Conservation (phyloP, 2,113 vertebrate species). For the Apaloderma vittatum region DNA sequence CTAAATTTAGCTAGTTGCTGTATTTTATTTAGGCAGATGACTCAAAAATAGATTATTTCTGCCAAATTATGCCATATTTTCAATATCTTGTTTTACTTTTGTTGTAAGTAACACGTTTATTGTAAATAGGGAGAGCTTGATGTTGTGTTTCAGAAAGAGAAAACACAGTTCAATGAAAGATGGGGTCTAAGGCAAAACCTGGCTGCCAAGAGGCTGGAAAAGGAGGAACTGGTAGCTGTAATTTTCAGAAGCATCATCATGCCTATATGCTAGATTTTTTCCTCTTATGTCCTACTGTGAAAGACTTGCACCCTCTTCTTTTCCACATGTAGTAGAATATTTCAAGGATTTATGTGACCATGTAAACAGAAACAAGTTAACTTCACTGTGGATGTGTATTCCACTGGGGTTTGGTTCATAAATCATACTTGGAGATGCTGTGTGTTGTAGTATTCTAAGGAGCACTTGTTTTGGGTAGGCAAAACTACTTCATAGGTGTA, state of each 20-base stretch:
- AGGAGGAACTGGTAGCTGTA: neutral
- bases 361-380: neutral
- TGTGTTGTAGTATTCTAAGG: neutral
- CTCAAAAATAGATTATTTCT: neutral
- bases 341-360: neutral
- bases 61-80: neutral
- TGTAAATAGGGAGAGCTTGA: neutral
- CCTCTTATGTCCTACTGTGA: accelerated
- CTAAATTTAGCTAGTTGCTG: neutral
- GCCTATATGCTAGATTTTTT: neutral
- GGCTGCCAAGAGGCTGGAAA: neutral
- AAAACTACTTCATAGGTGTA: neutral
- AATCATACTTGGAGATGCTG: neutral
- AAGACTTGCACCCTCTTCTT: neutral
- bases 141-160: neutral
- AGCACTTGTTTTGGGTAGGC: neutral
- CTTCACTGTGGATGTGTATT: neutral
- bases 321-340: neutral
- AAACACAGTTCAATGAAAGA: neutral
- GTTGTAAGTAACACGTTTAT: neutral
- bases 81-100: neutral
- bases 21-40: neutral
- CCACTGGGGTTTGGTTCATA: neutral
- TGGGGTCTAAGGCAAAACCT: neutral
- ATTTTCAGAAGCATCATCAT: neutral